Conservation (phyloP, 1,140 invertebrate genomes). For the Tetramorium parvispinum region DNA sequence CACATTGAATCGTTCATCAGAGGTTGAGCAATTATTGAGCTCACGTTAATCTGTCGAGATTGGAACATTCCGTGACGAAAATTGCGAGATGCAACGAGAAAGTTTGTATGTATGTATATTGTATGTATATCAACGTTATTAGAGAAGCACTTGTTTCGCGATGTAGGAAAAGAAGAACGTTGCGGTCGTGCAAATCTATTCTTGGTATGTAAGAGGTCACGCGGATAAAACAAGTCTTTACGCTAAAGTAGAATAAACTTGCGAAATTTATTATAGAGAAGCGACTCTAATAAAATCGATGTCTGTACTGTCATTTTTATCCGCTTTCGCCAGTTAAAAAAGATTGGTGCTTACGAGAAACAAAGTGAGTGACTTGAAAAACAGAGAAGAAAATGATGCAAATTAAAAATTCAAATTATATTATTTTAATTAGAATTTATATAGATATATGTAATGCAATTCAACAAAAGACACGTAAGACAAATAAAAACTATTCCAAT, state of each 20-base stretch:
- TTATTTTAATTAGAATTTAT: neutral
- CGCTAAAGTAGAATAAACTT: slow-evolving; percentile 21
- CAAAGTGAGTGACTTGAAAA: neutral
- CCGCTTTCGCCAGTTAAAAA: neutral
- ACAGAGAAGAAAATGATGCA: neutral
- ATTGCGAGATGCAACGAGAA: neutral
- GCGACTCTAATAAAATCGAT: neutral
- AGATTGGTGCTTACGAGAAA: neutral
- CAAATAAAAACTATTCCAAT: neutral
- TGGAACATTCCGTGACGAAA: neutral
- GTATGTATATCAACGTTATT: slow-evolving; percentile 5
- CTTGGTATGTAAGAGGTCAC: slow-evolving; percentile 9
- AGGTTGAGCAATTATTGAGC: neutral
- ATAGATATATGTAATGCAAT: neutral
- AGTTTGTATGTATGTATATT: neutral
- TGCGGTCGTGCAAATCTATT: slow-evolving; percentile 37
- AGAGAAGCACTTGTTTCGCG: neutral
- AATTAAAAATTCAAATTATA: neutral
- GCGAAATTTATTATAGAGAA: slow-evolving; percentile 1
- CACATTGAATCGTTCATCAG: neutral
- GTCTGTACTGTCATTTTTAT: neutral
- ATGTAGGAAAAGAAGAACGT: neutral
- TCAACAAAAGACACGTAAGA: neutral
- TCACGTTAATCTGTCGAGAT: slow-evolving; percentile 2
- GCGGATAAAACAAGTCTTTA: slow-evolving; percentile 19